Base-by-base conservation (phyloP, 2,888 invertebrate species). In the Cosmopolites sordidus region DNA sequence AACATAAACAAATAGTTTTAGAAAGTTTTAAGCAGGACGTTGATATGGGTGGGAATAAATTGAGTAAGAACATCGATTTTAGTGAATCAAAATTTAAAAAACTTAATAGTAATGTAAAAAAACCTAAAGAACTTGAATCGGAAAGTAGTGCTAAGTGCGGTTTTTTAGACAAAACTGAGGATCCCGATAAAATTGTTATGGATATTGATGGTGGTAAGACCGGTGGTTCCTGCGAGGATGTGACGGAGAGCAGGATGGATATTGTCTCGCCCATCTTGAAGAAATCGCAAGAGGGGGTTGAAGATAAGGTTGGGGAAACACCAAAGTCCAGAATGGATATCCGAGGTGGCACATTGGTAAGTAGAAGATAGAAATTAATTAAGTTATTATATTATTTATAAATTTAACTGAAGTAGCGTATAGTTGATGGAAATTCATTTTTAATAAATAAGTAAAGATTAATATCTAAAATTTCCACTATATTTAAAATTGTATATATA, bases 231-330 rank as follows among this genome's bases (percentile, higher is more conserved):
- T 12, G 12, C n/a, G 12, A 5, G 33, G 11, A n/a, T 33, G 12
- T 27, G 9, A 9, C 5, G 9, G 9, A 33, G 12, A 33, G 33
- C 11, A 11, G 11, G 11, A 33, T 9, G 11, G 59, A 56, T 43
- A 50, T 51, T 38, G 59, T 65, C 66, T 72, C 71, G 61, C 67
- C 70, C 65, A 62, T 62, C 66, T 72, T 72, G 72, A 68, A 59
- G 22, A 56, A 64, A 52, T 59, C 58, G 65, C 72, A 72, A 72
- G 67, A 67, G 61, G 47, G 62, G 70, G 67, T 66, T 64, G 71
- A 69, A 53, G 68, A 60, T 55, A 33, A 4, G 11, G 16, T 17
- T 16, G n/a, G 45, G 2, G 22, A 33, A 33, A n/a, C n/a, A n/a
- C n/a, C n/a, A n/a, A n/a, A n/a, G n/a, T n/a, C n/a, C n/a, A n/a